Conservation (phyloP, 2,113 vertebrate species). For the Campylomormyrus tamandua region DNA sequence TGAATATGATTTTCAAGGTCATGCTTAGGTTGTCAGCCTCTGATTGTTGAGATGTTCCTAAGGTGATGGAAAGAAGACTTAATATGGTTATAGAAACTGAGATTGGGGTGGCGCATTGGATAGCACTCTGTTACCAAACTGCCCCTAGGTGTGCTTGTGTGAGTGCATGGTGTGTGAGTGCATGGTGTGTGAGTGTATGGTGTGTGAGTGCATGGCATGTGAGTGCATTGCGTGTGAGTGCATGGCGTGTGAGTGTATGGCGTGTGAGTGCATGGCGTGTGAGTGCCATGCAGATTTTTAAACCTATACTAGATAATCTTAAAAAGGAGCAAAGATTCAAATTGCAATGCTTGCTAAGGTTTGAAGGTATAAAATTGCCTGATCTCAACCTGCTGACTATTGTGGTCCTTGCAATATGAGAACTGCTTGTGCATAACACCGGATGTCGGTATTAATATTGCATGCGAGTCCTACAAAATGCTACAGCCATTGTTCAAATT, state of each 20-base stretch:
- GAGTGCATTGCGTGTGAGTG: not conserved
- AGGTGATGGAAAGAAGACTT: too few relatives aligned
- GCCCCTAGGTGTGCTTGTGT: not conserved
- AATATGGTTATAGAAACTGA: too few relatives aligned
- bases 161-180: not conserved
- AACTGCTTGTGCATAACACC: not conserved
- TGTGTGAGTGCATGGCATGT: not conserved
- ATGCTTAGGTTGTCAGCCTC: too few relatives aligned
- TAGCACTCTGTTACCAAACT: not conserved
- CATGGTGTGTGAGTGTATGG: too few relatives aligned
- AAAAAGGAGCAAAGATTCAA: not conserved
- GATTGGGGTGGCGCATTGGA: too few relatives aligned
- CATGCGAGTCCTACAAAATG: not conserved
- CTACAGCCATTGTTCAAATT: not conserved
- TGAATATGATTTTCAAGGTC: not conserved
- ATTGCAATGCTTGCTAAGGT: not conserved
- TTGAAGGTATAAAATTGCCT: not conserved
- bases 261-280: too few relatives aligned
- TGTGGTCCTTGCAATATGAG: not conserved
- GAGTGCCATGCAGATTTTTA: not conserved
- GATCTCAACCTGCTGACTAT: not conserved
- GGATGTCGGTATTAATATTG: not conserved
- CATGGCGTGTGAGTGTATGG: too few relatives aligned
- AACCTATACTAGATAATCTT: not conserved
- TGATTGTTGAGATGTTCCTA: too few relatives aligned